These are phyloP conservation scores for Cantharis lateralis DNA, from an alignment of 2,888 invertebrate species.

Conservation along the genomic window DNA sequence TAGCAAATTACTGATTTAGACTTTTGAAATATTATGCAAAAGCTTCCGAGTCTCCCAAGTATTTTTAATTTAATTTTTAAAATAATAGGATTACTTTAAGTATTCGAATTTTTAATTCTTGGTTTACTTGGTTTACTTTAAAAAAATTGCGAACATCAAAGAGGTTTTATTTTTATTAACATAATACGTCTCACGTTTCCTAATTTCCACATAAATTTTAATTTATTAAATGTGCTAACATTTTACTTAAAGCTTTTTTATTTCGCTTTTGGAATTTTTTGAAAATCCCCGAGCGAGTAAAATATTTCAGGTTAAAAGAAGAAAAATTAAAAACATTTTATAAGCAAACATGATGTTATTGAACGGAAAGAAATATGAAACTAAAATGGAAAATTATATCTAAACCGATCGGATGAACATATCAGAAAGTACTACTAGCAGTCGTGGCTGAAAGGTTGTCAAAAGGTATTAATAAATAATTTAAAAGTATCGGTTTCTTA, in stretches of 20 bases:
- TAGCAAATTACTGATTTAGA: slow-evolving; percentile 7
- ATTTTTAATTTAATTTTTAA: slow-evolving; percentile 9
- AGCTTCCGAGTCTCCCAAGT: background rate
- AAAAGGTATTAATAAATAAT: background rate
- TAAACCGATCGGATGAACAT: background rate
- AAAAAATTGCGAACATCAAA: background rate
- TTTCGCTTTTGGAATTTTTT: background rate
- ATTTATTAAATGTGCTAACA: background rate
- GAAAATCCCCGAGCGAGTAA: background rate
- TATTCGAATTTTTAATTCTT: background rate
- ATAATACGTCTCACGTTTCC: background rate
- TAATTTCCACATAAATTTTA: background rate
- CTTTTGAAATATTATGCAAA: slow-evolving; percentile 10
- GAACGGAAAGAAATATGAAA: background rate
- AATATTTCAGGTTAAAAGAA: background rate
- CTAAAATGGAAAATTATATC: background rate
- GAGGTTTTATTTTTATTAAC: background rate
- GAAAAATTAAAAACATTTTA: background rate
- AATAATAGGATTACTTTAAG: background rate
- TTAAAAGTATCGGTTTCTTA: background rate
- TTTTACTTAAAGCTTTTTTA: background rate
- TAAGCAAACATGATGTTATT: background rate
- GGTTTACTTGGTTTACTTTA: background rate
- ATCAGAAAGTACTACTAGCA: background rate
- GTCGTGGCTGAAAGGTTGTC: background rate